Evolutionary conservation across 2,797 vertebrate species (phyloP).

Genomic region (Australoheros facetus): DNA sequence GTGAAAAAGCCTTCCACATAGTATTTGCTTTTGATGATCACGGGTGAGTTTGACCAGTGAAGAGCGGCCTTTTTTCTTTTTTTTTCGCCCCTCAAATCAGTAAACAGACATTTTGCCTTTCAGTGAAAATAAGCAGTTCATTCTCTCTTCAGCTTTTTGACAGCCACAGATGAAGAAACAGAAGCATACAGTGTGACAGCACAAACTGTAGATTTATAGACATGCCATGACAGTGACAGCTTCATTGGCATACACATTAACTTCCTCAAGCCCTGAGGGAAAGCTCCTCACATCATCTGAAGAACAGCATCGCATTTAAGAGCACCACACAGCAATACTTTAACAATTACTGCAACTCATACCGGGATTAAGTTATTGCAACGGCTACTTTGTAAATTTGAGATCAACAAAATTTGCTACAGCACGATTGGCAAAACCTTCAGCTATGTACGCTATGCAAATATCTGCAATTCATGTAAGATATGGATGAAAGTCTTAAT

Average conservation of each 20-base stretch:
- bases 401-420: neutral
- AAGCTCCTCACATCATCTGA: neutral
- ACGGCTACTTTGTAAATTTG: neutral
- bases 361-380: neutral
- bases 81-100: neutral
- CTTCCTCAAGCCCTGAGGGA: neutral
- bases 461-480: neutral
- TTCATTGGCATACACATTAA: slow-evolving; percentile 14
- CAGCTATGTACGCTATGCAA: neutral
- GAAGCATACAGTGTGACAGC: slow-evolving; percentile 9
- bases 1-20: neutral
- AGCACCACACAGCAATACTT: neutral
- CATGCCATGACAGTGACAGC: slow-evolving; percentile 1
- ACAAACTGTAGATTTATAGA: slow-evolving; percentile 8
- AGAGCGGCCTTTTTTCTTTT: neutral
- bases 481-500: neutral
- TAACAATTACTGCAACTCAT: neutral
- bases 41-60: neutral
- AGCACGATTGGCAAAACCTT: neutral
- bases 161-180: neutral
- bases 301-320: neutral
- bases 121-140: neutral
- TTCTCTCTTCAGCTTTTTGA: neutral
- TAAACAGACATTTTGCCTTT: neutral
- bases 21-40: neutral